A percentile compares a stretch with the other conserved stretches of the same genome.
phyloP scores from a whole-genome alignment of 2,113 vertebrate genomes.

The Chrysemys picta region DNA sequence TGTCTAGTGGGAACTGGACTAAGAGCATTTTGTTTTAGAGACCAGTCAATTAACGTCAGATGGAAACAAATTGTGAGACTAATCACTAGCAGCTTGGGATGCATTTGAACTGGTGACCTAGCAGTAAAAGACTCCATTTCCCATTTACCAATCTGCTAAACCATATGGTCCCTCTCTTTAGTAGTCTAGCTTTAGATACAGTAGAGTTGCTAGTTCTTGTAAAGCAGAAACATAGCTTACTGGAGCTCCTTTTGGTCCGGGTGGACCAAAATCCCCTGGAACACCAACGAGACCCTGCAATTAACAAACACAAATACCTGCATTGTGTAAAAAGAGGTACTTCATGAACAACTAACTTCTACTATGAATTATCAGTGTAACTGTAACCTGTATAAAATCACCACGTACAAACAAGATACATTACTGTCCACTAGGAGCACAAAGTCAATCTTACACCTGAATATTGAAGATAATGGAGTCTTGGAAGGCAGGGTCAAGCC shows the following conservation, averaged over 20 bases:
- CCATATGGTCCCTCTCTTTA: not conserved
- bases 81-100: not conserved
- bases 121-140: not conserved
- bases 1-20: not conserved
- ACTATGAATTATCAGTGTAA: not conserved
- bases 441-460: not conserved
- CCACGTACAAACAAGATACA: not conserved
- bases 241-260: conserved; percentile 80
- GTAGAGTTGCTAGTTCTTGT: not conserved
- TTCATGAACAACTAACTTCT: not conserved
- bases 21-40: not conserved
- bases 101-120: not conserved
- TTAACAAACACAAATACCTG: not conserved
- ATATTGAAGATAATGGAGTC: not conserved
- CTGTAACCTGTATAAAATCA: not conserved
- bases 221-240: conserved; percentile 61
- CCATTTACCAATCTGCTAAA: not conserved
- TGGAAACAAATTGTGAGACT: not conserved
- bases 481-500: not conserved
- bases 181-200: not conserved
- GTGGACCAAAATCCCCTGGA: conserved; percentile 78
- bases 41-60: not conserved
- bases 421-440: not conserved
- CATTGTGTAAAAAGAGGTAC: not conserved
- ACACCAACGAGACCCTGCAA: conserved; percentile 83